These are phyloP conservation scores for Platycercus adscitus DNA, from an alignment of 2,113 vertebrate species.

Conservation along the genomic window DNA sequence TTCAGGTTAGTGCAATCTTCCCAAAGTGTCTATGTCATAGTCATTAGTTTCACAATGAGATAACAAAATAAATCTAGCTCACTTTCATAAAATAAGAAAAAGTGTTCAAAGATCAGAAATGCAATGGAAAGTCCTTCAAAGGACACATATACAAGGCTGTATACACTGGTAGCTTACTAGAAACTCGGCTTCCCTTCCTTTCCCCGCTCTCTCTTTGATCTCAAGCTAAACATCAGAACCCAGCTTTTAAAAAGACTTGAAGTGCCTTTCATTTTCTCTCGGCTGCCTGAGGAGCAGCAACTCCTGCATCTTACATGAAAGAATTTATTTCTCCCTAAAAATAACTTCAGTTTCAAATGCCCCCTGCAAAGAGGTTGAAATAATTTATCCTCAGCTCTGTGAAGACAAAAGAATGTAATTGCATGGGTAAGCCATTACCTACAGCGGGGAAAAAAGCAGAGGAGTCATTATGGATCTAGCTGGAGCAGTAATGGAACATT, in stretches of 20 bases:
- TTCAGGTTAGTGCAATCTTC: neutral
- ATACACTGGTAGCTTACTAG: constrained; percentile 26
- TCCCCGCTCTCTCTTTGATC: constrained; percentile 71
- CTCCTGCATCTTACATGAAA: constrained; percentile 70
- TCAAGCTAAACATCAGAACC: constrained; percentile 77
- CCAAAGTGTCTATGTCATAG: neutral
- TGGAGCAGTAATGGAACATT: constrained; percentile 19
- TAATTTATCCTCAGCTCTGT: constrained; percentile 72
- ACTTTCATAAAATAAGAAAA: constrained; percentile 50
- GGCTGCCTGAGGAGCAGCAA: constrained; percentile 73
- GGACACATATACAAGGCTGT: neutral
- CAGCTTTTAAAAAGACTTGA: constrained; percentile 76
- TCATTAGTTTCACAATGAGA: constrained; percentile 58
- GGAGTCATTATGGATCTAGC: constrained; percentile 23
- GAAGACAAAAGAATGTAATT: constrained; percentile 81
- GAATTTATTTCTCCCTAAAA: constrained; percentile 75
- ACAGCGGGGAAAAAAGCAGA: constrained; percentile 28
- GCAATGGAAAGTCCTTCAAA: constrained; percentile 69
- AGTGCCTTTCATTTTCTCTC: constrained; percentile 76
- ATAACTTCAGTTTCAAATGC: constrained; percentile 74
- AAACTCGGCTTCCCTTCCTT: constrained; percentile 52
- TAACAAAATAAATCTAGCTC: constrained; percentile 39
- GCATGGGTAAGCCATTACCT: constrained; percentile 73
- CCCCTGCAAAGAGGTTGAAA: constrained; percentile 74
- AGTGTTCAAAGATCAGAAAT: constrained; percentile 74